Base-by-base conservation (phyloP, 1,140 invertebrate genomes). In the Plutomurus gul region DNA sequence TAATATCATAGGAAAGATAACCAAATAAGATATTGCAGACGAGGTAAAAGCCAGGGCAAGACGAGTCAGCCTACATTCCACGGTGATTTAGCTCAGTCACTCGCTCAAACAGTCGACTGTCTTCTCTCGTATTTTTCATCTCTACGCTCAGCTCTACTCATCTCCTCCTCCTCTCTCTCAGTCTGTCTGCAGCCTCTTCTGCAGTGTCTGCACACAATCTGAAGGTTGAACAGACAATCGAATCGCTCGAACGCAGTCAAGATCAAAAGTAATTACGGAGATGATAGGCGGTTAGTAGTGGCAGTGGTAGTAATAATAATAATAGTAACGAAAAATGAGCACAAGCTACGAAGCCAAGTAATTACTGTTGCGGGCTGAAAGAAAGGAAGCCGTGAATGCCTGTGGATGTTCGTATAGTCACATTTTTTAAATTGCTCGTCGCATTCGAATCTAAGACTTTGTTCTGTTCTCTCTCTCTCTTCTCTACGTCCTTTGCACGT, bases 41-140 rank as follows among this genome's bases (percentile, higher is more conserved):
- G 30, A 56, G 51, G 20, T 0, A 65, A 65, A 36, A 65, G 36
- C 56, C 27, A 65, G 36, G 47, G 13, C 25, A 65, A 65, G 27
- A 36, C 56, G 27, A 65, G 56, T 65, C 56, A 65, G 27, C 56
- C 56, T 65, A 65, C 56, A 65, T 65, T 65, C 56, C 56, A 65
- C 56, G 27, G 25, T 7, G 56, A 65, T 65, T 65, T 65, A 65
- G 56, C 56, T 27, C 56, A 65, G 56, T 33, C 56, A 65, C 27
- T 33, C 39, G 11, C 27, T 33, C 4, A 65, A n/a, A n/a, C 27
- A 65, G 25, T 33, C 56, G 25, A 60, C 13, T 60, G n/a, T 60
- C 16, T 60, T 60, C 27, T 60, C 22, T 60, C 27, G 30, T 13
- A 25, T 36, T 65, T 60, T 10, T 10, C n/a, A 13, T 43, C 10